Base-by-base conservation (phyloP, 2,113 vertebrate genomes). In the Porphyrio hochstetteri region DNA sequence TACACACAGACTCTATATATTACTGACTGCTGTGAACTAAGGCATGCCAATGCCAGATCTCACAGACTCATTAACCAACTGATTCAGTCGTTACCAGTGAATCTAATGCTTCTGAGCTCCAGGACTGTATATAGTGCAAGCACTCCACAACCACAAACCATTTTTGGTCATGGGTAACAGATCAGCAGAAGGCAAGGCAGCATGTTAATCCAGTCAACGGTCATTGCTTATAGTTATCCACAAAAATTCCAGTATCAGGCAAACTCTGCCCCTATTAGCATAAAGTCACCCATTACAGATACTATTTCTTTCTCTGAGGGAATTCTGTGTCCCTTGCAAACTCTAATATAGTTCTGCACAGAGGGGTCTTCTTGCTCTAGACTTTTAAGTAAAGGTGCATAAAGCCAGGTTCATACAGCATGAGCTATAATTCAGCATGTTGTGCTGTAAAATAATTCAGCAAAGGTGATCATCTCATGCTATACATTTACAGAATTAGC, bases 21-120 rank as follows among this genome's bases (percentile, higher is more conserved):
- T 94, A 96, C 92, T 76, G 88, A 94, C 91, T 93, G 88, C 92
- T 90, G 88, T 76, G 95, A 95, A 90, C 93, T 91, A 79, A 93
- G 70, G 90, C 83, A 96, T 95, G 93, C 67, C 93, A 85, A 46
- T 84, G 90, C 76, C 93, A 94, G 96, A 92, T 95, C 95, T 91
- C 83, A 72, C 40, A 93, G 80, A n/a, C 50, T 76, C 81, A 80
- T 86, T 85, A 87, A 88, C 87, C 70, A 72, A 77, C 92, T 65
- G 55, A 81, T 92, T 82, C 24, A 11, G 16, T 82, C 9, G 13
- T 72, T 56, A 93, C 80, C 86, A 70, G 61, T 56, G 70, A 76
- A 85, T 74, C 74, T 72, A 80, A 52, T 48, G 61, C 81, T 79
- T 81, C 85, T 38, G 59, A 76, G 64, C 48, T 84, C 31, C 50